Conservation (phyloP, 1,140 invertebrate species). For the Oryzaephilus surinamensis region DNA sequence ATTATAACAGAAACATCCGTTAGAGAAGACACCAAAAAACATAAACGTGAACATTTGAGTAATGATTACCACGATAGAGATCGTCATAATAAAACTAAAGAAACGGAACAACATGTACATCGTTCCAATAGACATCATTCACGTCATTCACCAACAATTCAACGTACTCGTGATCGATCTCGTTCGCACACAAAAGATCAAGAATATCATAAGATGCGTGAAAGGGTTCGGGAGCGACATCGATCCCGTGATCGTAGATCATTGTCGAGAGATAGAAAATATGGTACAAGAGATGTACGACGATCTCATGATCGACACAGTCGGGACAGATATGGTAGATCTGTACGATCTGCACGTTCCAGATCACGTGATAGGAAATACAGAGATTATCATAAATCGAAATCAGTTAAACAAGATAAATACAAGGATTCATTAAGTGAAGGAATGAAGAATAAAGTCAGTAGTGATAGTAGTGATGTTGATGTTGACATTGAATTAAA, state of each 20-base stretch:
- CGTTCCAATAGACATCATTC: constrained; percentile 21
- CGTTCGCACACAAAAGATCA: constrained; percentile 19
- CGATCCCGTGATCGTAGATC: not conserved
- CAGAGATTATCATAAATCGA: constrained; percentile 20
- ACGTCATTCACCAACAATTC: constrained; percentile 1
- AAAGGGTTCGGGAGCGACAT: constrained; percentile 3
- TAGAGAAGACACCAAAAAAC: constrained; percentile 12
- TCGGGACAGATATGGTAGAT: not conserved
- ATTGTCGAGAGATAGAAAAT: constrained; percentile 2
- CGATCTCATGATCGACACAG: not conserved
- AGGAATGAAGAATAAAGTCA: constrained; percentile 53
- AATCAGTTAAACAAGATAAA: constrained; percentile 44
- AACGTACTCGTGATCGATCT: constrained; percentile 6
- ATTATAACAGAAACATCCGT: constrained; percentile 21
- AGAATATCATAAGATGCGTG: constrained; percentile 15
- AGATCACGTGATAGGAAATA: constrained; percentile 15
- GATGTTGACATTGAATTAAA: constrained; percentile 60
- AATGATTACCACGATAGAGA: constrained; percentile 16
- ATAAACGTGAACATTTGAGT: constrained; percentile 22
- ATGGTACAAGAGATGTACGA: constrained; percentile 19
- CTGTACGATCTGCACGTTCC: too few relatives aligned
- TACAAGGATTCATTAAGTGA: constrained; percentile 79
- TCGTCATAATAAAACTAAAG: constrained; percentile 13
- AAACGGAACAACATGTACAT: not conserved
- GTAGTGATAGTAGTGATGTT: constrained; percentile 50